Conservation (phyloP, 2,797 vertebrate genomes). For the Xyrichtys novacula region DNA sequence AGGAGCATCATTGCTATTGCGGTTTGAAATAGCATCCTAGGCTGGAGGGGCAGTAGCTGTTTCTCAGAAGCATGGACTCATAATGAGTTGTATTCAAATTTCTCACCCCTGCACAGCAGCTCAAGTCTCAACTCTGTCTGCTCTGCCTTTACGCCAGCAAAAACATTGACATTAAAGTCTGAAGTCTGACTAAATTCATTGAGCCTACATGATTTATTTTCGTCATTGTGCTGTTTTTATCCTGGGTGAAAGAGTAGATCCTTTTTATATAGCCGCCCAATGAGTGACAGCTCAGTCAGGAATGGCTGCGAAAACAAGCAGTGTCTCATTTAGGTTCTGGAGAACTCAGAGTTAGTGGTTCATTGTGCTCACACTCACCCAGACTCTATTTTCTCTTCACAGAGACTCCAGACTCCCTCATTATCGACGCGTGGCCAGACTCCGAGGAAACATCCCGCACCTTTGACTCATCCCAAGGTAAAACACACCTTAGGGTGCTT, state of each 20-base stretch:
- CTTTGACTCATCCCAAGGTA: constrained; percentile 74
- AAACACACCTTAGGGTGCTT: constrained; percentile 16
- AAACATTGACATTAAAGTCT: constrained; percentile 74
- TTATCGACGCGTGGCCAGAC: constrained; percentile 64
- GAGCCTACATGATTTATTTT: constrained; percentile 63
- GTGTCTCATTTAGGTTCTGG: constrained; percentile 25
- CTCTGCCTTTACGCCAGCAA: constrained; percentile 55
- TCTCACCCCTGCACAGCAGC: constrained; percentile 37
- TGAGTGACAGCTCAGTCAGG: constrained; percentile 50
- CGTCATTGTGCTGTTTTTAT: constrained; percentile 67
- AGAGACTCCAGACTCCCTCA: constrained; percentile 72
- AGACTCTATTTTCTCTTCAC: constrained; percentile 40
- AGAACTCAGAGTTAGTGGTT: constrained; percentile 31
- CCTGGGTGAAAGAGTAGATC: constrained; percentile 38
- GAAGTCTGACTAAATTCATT: constrained; percentile 42
- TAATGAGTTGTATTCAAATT: constrained; percentile 63
- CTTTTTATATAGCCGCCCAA: constrained; percentile 50
- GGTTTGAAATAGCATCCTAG: constrained; percentile 47
- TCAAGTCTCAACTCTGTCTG: constrained; percentile 32
- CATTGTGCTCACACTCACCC: constrained; percentile 30
- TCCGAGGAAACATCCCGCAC: constrained; percentile 65
- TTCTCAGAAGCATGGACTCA: constrained; percentile 43
- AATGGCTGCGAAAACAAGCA: constrained; percentile 48
- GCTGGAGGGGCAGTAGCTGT: constrained; percentile 32
- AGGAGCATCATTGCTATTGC: no score